Evolutionary conservation across 1,140 invertebrate species (phyloP), one percentile per base, ranked within the genome.

Genomic region (Lordiphosa clarofinis): DNA sequence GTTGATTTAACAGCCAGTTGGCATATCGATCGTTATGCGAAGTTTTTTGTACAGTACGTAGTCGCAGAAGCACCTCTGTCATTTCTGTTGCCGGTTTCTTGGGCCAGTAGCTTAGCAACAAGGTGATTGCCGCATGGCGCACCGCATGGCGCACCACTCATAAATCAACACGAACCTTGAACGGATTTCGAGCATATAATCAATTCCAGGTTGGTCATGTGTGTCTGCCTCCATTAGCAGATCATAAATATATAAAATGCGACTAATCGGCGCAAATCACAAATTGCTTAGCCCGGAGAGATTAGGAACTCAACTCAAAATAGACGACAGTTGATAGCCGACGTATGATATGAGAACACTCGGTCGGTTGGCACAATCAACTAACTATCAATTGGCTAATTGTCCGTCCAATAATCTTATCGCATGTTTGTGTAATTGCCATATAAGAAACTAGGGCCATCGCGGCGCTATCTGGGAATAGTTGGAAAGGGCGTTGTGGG

Each of bases 361-460:
- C 9, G 4, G 10, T 24, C 11, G 13, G 11, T 46, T 11, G 33
- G 43, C 24, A 38, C 37, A 38, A 11, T 5, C 12, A 11, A 38
- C 10, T 7, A 46, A 68, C 55, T 48, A 68, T 59, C 64, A 67
- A 67, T 52, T 67, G 64, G 47, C 15, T 67, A 67, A 67, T 67
- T 67, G 54, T 35, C 36, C 28, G 28, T 31, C 62, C 12, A 36
- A 12, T 42, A 42, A 42, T 46, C 43, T 46, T 46, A 46, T 46
- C 43, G 8, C 11, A 9, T 31, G 7, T 31, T 46, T 46, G 28
- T 46, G 43, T 46, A 46, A 46, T 46, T 46, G 43, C 10, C 21
- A 4, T 31, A 31, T 31, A 31, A 31, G 28, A 31, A 31, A 31
- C 28, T 31, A 31, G 5, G 24, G 24, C 5, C 6, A 28, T 28